Conservation (phyloP, 30 jellyfish, hydroid and myxozoan genomes). For the Aurelia sp. region DNA sequence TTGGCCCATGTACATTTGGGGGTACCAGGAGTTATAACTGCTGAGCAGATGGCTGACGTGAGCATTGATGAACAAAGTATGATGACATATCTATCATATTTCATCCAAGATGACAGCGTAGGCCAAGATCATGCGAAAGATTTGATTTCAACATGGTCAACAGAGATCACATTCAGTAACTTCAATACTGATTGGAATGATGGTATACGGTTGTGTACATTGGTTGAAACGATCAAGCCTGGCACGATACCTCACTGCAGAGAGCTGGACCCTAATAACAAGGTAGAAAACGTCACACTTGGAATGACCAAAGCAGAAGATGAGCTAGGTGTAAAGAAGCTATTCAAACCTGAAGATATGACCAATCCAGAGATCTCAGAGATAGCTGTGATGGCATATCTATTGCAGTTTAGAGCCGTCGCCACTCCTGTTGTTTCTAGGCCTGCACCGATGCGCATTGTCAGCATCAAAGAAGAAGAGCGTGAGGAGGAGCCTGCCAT, state of each 20-base stretch:
- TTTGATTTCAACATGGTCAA: constrained; percentile 70
- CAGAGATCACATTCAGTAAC: constrained; percentile 64
- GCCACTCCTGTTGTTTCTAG: constrained; percentile 1
- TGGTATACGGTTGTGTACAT: constrained; percentile 93
- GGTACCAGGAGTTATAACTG: constrained; percentile 81
- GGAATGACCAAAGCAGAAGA: constrained; percentile 91
- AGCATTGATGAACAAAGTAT: constrained; percentile 94
- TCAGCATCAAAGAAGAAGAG: constrained; percentile 35
- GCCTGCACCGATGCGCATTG: background rate
- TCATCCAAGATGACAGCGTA: constrained; percentile 92
- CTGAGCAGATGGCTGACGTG: constrained; percentile 92
- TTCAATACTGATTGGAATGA: constrained; percentile 98
- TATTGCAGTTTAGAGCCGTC: constrained; percentile 76
- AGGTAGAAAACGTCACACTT: constrained; percentile 64
- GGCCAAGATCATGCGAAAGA: constrained; percentile 85
- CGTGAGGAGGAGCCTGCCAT: constrained; percentile 22
- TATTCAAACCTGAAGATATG: constrained; percentile 87
- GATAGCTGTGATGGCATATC: constrained; percentile 93
- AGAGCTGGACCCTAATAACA: constrained; percentile 50
- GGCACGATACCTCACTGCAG: constrained; percentile 52
- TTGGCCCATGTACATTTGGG: constrained; percentile 83
- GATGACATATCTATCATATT: constrained; percentile 95
- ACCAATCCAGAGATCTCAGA: constrained; percentile 94
- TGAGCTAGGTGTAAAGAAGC: constrained; percentile 73
- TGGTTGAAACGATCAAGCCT: constrained; percentile 83